Percentiles rank a stretch among this genome's conserved stretches.
phyloP scores from a whole-genome alignment of 1,140 invertebrate species.

The Chrysomallon squamiferum region DNA sequence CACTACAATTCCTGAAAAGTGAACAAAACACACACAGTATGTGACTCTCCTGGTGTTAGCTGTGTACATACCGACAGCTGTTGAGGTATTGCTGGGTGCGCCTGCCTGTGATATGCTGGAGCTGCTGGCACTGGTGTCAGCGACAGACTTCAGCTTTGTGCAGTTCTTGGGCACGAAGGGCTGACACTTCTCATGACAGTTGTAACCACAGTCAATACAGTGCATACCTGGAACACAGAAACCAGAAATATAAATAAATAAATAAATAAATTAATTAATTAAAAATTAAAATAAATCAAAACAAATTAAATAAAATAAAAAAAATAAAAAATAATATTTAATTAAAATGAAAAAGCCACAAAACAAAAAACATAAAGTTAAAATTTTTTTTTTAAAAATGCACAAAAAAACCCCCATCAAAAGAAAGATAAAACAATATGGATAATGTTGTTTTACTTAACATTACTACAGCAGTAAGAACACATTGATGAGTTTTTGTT shows the following conservation, averaged over 20 bases:
- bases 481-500: no score
- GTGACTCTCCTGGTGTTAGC: not conserved
- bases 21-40: no score
- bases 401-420: no score
- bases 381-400: no score
- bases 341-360: no score
- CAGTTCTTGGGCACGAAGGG: conserved; percentile 89
- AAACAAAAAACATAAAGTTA: no score
- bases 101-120: conserved; percentile 39
- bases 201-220: conserved; percentile 93
- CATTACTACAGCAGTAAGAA: no score
- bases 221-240: conserved; percentile 71
- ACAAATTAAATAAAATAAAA: not conserved
- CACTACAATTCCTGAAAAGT: no score
- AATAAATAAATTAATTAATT: conserved; percentile 1
- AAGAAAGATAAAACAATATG: no score
- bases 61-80: conserved; percentile 20
- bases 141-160: conserved; percentile 75
- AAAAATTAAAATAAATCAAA: not conserved
- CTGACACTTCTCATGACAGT: conserved; percentile 93
- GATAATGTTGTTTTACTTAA: no score
- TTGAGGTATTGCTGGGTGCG: conserved; percentile 33
- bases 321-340: not conserved
- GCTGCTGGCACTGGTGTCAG: conserved; percentile 43
- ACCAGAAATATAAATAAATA: not conserved